These are phyloP conservation scores for Cephus spinipes DNA, from an alignment of 2,888 invertebrate genomes.

Conservation along the genomic window DNA sequence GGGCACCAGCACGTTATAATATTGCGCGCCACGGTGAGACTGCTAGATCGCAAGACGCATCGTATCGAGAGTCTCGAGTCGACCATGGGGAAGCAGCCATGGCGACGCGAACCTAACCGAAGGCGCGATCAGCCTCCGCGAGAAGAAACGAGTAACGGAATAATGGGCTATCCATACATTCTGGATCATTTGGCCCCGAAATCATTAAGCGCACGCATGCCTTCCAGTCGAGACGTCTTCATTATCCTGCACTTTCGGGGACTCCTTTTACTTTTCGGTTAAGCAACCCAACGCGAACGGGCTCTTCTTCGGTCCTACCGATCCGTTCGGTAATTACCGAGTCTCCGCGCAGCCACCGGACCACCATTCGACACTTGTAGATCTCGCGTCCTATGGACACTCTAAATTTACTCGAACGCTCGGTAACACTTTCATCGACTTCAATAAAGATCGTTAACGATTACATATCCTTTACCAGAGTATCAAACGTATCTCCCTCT, in stretches of 20 bases:
- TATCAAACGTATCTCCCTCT: too few species aligned
- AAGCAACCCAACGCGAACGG: slow-evolving; percentile 18
- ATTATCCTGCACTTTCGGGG: slow-evolving; percentile 35
- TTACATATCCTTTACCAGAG: neutral
- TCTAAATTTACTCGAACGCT: neutral
- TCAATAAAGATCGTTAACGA: neutral
- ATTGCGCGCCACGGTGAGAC: neutral
- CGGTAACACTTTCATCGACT: neutral
- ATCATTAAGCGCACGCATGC: slow-evolving; percentile 40
- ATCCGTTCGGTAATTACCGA: neutral
- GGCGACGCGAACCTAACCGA: too few species aligned
- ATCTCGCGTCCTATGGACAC: neutral
- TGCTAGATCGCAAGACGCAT: neutral
- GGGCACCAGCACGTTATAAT: neutral
- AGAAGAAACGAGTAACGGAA: slow-evolving; percentile 3
- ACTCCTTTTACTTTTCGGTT: slow-evolving; percentile 37
- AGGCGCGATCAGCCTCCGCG: neutral
- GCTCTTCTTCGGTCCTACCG: neutral
- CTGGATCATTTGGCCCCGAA: slow-evolving; percentile 38
- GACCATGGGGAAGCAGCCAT: neutral
- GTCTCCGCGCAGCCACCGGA: neutral
- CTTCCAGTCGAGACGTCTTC: slow-evolving; percentile 28
- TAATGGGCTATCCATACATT: slow-evolving; percentile 40
- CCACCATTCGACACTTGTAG: neutral
- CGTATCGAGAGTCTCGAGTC: neutral